A percentile compares a stretch with the other conserved stretches of the same genome.
Conservation (phyloP, 2,113 vertebrate species). For the Labeo catla region DNA sequence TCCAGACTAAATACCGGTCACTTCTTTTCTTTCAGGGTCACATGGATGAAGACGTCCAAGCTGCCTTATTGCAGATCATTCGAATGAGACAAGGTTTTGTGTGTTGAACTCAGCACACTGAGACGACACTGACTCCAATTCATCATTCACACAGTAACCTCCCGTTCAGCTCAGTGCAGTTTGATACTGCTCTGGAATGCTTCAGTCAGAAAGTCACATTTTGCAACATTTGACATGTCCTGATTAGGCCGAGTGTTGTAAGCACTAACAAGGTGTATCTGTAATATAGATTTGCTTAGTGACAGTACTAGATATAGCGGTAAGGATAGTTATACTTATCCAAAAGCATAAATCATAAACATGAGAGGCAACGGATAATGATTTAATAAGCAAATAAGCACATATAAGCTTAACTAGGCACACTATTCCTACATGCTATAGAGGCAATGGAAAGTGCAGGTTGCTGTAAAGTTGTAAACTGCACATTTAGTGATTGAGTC, state of each 20-base stretch:
- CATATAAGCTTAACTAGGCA: background rate
- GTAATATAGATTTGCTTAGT: background rate
- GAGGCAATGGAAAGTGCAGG: background rate
- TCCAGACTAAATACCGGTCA: background rate
- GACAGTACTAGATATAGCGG: background rate
- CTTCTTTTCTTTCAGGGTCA: constrained; percentile 81
- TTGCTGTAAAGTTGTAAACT: constrained; percentile 8
- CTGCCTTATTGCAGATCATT: constrained; percentile 95
- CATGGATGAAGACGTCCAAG: constrained; percentile 98
- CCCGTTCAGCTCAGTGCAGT: constrained; percentile 12
- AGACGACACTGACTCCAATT: constrained; percentile 60
- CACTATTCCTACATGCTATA: background rate
- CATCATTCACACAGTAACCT: constrained; percentile 34
- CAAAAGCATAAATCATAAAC: background rate
- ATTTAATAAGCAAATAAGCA: background rate
- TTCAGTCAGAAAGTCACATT: constrained; percentile 1
- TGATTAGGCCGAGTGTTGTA: background rate
- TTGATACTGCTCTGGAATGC: background rate
- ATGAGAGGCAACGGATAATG: background rate
- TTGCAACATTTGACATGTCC: constrained; percentile 3
- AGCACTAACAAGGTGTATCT: background rate
- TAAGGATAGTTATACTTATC: background rate
- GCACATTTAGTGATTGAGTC: constrained; percentile 12
- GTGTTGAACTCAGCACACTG: constrained; percentile 75
- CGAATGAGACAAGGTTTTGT: constrained; percentile 96